Base-by-base conservation (phyloP, 2,888 invertebrate genomes). In the Drosophila siamana region DNA sequence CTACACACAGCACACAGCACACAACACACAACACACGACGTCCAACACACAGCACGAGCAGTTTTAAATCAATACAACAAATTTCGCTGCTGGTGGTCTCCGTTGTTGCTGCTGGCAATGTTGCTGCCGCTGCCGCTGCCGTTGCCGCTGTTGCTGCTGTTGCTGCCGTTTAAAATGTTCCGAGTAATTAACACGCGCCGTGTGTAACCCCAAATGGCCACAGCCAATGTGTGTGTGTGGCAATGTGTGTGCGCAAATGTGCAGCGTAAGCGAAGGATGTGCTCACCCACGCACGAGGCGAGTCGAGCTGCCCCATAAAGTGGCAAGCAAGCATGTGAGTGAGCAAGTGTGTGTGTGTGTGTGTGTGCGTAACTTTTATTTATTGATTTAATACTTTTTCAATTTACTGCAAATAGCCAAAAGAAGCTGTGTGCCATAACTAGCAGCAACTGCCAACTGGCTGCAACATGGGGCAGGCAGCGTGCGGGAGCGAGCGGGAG, bases 331-430 rank as follows among this genome's bases (percentile, higher is more conserved):
- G n/a, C 19, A 78, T 59, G 67, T 79, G 47, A n/a, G 13, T 19
- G 26, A 38, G 16, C 50, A 13, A 24, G 2, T 19, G 19, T 19
- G 19, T n/a, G 30, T 44, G 6, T 40, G 28, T 44, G 16, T 57
- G 38, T 44, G 64, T 57, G 55, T 50, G 66, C 68, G 84, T 79
- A 84, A 79, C 74, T 84, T 84, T 86, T 84, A 84, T 84, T 84
- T 84, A 84, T 84, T 84, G 83, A 84, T 84, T 84, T 84, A 84
- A 84, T 84, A 84, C 83, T 84, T 84, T 84, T 84, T 86, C 83
- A 84, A 84, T 84, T 84, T 84, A 84, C 83, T 84, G 83, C 84
- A 86, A 84, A 84, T 86, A 86, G 83, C 81, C 80, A 71, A 86
- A 71, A 86, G 86, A 69, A 71, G 70, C 70, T 71, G 56, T 69